These are phyloP conservation scores for Lordiphosa andalusiaca DNA, from an alignment of 2,888 invertebrate genomes.

Conservation along the genomic window DNA sequence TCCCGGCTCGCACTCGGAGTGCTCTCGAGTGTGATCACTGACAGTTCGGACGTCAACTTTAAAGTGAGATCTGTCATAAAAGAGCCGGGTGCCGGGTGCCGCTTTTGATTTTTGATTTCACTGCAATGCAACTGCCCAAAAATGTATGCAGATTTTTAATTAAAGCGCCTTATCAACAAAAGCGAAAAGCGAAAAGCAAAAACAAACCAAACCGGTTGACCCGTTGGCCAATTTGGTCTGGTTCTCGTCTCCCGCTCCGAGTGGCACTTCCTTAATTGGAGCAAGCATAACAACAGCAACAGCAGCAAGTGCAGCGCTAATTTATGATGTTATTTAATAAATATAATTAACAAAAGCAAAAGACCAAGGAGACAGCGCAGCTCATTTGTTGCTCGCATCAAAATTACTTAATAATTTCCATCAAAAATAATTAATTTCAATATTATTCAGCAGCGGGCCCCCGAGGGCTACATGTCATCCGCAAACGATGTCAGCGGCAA, in stretches of 20 bases:
- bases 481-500: conserved; percentile 32
- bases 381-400: conserved; percentile 49
- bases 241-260: conserved; percentile 45
- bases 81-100: conserved; percentile 38
- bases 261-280: conserved; percentile 71
- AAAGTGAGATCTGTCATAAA: conserved; percentile 74
- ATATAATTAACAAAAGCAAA: conserved; percentile 56
- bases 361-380: conserved; percentile 11
- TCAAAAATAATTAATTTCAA: conserved; percentile 71
- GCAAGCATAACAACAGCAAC: conserved; percentile 56
- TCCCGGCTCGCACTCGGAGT: conserved; percentile 35
- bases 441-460: conserved; percentile 56
- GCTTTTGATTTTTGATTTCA: conserved; percentile 57
- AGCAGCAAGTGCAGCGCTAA: conserved; percentile 60
- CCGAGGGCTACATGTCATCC: conserved; percentile 32
- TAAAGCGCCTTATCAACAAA: conserved; percentile 63
- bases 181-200: conserved; percentile 19
- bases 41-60: conserved; percentile 65
- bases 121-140: conserved; percentile 53
- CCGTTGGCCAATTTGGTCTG: conserved; percentile 61
- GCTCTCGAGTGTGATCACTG: conserved; percentile 65
- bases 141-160: conserved; percentile 71
- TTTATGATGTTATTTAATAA: conserved; percentile 70
- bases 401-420: conserved; percentile 73
- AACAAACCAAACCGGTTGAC: conserved; percentile 49